Conservation (phyloP, 2,797 vertebrate genomes). For the Clarias laeviceps region DNA sequence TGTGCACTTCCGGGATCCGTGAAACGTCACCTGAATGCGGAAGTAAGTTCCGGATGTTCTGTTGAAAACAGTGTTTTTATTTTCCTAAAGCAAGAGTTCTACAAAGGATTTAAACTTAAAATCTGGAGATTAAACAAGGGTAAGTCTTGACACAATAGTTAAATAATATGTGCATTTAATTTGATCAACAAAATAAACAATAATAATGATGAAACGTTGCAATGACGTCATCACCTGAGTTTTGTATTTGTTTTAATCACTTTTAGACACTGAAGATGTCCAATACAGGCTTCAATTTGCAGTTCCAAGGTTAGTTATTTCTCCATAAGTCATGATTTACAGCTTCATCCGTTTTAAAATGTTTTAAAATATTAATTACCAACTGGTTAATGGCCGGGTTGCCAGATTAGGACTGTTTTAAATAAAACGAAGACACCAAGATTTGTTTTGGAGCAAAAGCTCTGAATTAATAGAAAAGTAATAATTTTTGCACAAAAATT, state of each 20-base stretch:
- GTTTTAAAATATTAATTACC: background rate
- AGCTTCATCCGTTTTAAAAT: background rate
- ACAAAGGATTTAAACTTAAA: background rate
- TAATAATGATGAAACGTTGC: background rate
- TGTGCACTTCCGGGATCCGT: background rate
- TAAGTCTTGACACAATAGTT: background rate
- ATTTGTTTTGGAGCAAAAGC: background rate
- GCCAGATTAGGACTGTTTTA: background rate
- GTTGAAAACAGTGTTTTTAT: background rate
- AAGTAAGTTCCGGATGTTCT: constrained; percentile 16
- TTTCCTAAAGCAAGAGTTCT: background rate
- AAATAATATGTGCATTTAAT: background rate
- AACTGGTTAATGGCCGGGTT: background rate
- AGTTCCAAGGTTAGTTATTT: constrained; percentile 57
- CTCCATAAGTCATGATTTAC: background rate
- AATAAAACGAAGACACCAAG: background rate
- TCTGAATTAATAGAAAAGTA: background rate
- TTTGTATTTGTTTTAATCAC: background rate
- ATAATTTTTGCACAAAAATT: too few relatives aligned
- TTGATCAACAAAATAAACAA: background rate
- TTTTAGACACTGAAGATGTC: constrained; percentile 34
- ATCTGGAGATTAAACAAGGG: background rate
- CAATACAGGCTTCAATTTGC: constrained; percentile 48
- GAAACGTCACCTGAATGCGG: constrained; percentile 7
- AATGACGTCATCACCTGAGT: background rate